These are phyloP conservation scores for Enoplosus armatus DNA, from an alignment of 2,797 vertebrate genomes.

Conservation along the genomic window DNA sequence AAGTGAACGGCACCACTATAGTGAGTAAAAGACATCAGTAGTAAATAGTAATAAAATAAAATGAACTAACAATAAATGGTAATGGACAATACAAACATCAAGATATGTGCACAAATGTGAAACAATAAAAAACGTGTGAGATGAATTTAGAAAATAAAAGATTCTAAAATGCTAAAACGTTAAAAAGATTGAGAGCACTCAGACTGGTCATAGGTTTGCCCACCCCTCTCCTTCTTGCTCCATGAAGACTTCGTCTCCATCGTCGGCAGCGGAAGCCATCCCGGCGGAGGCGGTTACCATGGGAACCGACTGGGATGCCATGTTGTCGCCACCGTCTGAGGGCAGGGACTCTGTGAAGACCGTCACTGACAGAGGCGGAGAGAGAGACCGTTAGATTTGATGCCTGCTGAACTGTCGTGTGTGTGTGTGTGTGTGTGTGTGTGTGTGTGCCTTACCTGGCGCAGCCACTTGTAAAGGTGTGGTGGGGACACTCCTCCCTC, in stretches of 20 bases:
- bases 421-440: too few species aligned
- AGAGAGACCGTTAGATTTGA: not conserved
- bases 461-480: conserved; percentile 96
- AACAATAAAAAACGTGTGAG: too few species aligned
- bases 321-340: conserved; percentile 91
- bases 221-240: conserved; percentile 95
- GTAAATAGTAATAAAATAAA: too few species aligned
- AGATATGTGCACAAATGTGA: too few species aligned
- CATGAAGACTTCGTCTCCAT: conserved; percentile 96
- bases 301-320: conserved; percentile 97
- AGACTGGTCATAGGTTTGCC: conserved; percentile 40
- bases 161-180: too few species aligned
- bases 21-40: too few species aligned
- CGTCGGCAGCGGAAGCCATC: conserved; percentile 88
- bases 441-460: conserved; percentile 85
- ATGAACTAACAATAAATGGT: too few species aligned
- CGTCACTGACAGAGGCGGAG: conserved; percentile 84
- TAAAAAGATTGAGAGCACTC: too few species aligned
- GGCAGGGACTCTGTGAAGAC: conserved; percentile 95
- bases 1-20: too few species aligned
- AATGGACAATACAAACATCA: too few species aligned
- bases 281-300: conserved; percentile 95
- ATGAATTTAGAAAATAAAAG: too few species aligned
- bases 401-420: not conserved
- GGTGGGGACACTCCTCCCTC: conserved; percentile 96